Evolutionary conservation across 2,888 invertebrate genomes (phyloP).

Genomic region (Drosophila suboccidentalis): DNA sequence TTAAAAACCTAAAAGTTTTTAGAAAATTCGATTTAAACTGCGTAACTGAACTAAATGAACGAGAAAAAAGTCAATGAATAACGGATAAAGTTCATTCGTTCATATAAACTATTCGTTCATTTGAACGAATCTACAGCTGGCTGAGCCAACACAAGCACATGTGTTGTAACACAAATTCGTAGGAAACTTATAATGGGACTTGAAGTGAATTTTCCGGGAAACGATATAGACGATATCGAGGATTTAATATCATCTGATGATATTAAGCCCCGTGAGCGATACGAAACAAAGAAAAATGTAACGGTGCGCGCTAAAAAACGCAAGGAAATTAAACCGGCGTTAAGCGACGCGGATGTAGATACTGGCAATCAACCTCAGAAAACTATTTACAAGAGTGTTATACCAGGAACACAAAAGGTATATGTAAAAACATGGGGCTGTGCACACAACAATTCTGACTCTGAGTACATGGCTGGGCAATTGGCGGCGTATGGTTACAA

Average conservation of each 20-base stretch:
- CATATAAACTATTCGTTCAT: no score
- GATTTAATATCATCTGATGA: constrained; percentile 93
- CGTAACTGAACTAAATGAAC: no score
- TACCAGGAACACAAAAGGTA: constrained; percentile 91
- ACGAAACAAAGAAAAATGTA: constrained; percentile 90
- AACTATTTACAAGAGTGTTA: constrained; percentile 87
- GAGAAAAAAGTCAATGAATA: no score
- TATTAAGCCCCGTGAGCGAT: constrained; percentile 92
- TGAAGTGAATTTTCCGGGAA: constrained; percentile 61
- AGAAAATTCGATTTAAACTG: no score
- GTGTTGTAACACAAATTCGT: constrained; percentile 28
- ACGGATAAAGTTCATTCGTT: no score
- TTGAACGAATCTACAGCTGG: constrained; percentile 38
- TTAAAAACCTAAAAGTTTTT: no score
- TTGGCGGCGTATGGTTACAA: constrained; percentile 95
- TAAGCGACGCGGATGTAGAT: constrained; percentile 9
- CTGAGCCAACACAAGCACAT: constrained; percentile 49
- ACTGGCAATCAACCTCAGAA: constrained; percentile 28
- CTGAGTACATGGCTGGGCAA: constrained; percentile 99
- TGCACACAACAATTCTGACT: constrained; percentile 98
- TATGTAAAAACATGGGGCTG: constrained; percentile 99
- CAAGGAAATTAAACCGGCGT: constrained; percentile 44
- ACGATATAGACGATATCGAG: constrained; percentile 91
- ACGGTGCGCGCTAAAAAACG: constrained; percentile 89
- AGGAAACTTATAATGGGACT: constrained; percentile 33